Evolutionary conservation across 1,140 invertebrate genomes (phyloP).

Genomic region (Sarcophaga bullata): DNA sequence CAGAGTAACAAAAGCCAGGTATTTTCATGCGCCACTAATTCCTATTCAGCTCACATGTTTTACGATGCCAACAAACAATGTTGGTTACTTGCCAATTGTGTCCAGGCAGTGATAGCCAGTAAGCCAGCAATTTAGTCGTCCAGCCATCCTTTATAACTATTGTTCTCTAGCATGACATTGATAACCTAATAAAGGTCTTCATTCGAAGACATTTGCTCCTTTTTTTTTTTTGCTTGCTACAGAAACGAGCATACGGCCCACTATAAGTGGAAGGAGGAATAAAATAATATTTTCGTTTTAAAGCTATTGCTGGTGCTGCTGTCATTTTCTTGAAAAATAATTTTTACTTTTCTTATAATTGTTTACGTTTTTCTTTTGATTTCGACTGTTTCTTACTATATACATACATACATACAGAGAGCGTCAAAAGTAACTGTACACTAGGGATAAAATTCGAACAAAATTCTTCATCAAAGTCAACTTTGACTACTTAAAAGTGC

Average conservation of each 20-base stretch:
- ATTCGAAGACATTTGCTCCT: not conserved
- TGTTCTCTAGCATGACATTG: constrained; percentile 28
- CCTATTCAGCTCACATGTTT: constrained; percentile 34
- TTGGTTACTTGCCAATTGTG: constrained; percentile 39
- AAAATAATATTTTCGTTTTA: constrained; percentile 26
- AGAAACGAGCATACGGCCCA: not conserved
- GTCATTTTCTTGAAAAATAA: not conserved
- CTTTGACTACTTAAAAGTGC: too few species aligned
- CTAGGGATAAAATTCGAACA: too few species aligned
- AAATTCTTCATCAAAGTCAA: too few species aligned
- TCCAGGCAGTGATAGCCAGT: not conserved
- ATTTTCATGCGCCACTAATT: constrained; percentile 37
- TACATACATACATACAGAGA: too few species aligned
- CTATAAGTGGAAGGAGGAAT: too few species aligned
- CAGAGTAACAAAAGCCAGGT: constrained; percentile 10
- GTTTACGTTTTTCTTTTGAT: too few species aligned
- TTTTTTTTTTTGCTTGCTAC: not conserved
- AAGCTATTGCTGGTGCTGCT: not conserved
- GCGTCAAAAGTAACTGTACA: too few species aligned
- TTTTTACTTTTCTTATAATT: too few species aligned
- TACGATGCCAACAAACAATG: constrained; percentile 23
- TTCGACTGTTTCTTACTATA: too few species aligned
- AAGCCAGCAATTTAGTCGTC: too few species aligned
- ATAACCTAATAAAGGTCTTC: constrained; percentile 31
- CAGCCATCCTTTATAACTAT: not conserved